These are phyloP conservation scores for Vanessa cardui DNA, from an alignment of 2,888 invertebrate species.

Conservation along the genomic window DNA sequence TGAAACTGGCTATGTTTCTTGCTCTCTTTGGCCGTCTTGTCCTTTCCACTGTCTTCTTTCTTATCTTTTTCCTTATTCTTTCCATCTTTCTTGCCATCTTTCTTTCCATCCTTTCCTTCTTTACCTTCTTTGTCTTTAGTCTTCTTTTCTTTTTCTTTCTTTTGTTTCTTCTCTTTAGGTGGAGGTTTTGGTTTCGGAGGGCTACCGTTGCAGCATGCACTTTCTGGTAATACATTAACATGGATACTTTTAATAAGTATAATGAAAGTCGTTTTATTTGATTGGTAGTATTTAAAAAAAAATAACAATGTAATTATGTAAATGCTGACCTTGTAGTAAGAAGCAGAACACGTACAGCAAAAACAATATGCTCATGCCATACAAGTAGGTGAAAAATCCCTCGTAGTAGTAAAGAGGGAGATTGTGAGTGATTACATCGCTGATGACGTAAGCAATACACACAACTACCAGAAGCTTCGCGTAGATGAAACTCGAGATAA, in stretches of 20 bases:
- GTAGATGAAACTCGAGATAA: constrained; percentile 97
- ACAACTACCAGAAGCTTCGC: constrained; percentile 96
- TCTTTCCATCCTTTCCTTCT: constrained; percentile 81
- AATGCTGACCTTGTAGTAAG: constrained; percentile 87
- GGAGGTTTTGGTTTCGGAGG: constrained; percentile 86
- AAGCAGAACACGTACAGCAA: constrained; percentile 97
- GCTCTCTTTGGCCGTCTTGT: constrained; percentile 82
- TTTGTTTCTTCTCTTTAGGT: constrained; percentile 87
- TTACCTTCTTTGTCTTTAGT: constrained; percentile 86
- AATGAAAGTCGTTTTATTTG: not conserved
- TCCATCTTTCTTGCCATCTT: constrained; percentile 83
- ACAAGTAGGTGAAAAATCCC: constrained; percentile 97
- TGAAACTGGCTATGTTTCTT: constrained; percentile 87
- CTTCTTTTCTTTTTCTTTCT: constrained; percentile 85
- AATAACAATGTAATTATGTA: too few relatives aligned
- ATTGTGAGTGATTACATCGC: constrained; percentile 96
- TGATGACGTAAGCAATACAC: constrained; percentile 96
- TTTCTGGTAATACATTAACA: constrained; percentile 79
- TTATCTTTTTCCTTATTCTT: constrained; percentile 84
- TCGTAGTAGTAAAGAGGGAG: constrained; percentile 96
- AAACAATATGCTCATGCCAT: constrained; percentile 96
- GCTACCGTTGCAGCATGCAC: constrained; percentile 90
- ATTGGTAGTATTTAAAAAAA: too few relatives aligned
- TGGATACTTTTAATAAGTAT: not conserved
- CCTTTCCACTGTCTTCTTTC: constrained; percentile 84